Percentiles rank a stretch among this genome's conserved stretches.
Evolutionary conservation across 2,113 vertebrate genomes (phyloP).

Genomic region (Lagenorhynchus albirostris): DNA sequence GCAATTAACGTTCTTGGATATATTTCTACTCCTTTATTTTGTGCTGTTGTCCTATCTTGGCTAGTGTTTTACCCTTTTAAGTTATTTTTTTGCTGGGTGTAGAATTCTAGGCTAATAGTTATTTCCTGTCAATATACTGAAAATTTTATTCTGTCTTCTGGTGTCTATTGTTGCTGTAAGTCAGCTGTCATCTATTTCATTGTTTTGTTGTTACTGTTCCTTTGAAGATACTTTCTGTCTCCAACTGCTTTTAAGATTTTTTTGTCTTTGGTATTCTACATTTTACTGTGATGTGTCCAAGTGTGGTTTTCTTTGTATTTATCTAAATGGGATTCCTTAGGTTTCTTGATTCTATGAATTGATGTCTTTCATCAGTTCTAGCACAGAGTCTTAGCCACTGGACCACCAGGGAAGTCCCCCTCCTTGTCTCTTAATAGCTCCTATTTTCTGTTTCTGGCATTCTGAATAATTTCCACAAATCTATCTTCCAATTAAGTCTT

Average conservation of each 20-base stretch:
- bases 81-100: neutral
- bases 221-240: neutral
- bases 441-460: neutral
- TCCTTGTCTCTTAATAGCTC: neutral
- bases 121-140: neutral
- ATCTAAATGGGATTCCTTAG: neutral
- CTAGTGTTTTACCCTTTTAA: neutral
- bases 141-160: neutral
- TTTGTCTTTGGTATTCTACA: neutral
- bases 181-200: neutral
- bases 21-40: neutral
- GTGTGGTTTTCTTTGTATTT: neutral
- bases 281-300: neutral
- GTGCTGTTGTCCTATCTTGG: neutral
- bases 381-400: no score
- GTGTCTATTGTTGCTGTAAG: neutral
- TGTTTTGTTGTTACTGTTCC: neutral
- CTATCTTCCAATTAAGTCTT: neutral
- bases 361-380: neutral
- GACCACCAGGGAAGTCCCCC: no score
- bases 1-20: neutral
- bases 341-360: neutral
- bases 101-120: neutral
- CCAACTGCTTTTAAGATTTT: neutral
- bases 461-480: neutral